phyloP scores from a whole-genome alignment of 2,113 vertebrate genomes.

The Pristiophorus japonicus region DNA sequence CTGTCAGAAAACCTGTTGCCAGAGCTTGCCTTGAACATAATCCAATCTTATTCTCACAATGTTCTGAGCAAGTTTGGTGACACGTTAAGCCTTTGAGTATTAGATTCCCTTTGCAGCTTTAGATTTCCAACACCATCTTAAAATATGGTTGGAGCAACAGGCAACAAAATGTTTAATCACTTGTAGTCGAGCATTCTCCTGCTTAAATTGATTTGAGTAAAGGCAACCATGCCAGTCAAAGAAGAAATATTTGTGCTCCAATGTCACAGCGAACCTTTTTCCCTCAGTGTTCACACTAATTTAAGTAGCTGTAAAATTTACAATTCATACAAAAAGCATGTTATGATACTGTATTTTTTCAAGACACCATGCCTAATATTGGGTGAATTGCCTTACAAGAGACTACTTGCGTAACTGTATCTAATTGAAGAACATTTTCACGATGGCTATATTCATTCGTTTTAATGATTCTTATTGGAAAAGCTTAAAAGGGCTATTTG shows the following conservation, averaged over 20 bases:
- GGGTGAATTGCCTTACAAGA: not conserved
- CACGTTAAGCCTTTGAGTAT: conserved; percentile 22
- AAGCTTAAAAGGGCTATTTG: not conserved
- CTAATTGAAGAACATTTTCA: not conserved
- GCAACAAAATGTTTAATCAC: not conserved
- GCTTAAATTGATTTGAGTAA: conserved; percentile 5
- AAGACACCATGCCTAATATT: not conserved
- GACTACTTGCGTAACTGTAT: not conserved
- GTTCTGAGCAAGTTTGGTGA: not conserved
- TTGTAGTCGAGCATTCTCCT: not conserved
- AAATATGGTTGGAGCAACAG: not conserved
- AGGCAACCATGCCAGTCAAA: not conserved
- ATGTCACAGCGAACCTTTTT: not conserved
- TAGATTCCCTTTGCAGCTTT: not conserved
- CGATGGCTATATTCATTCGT: not conserved
- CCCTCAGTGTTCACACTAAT: not conserved
- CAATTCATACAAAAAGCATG: not conserved
- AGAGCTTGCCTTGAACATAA: conserved; percentile 19
- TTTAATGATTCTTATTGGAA: not conserved
- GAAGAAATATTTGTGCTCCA: not conserved
- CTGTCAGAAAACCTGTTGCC: conserved; percentile 5
- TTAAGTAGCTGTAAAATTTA: not conserved
- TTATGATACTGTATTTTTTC: not conserved
- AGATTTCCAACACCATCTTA: not conserved
- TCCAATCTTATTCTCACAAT: conserved; percentile 12